Conservation (phyloP, 2,888 invertebrate species). For the Euphydryas editha region DNA sequence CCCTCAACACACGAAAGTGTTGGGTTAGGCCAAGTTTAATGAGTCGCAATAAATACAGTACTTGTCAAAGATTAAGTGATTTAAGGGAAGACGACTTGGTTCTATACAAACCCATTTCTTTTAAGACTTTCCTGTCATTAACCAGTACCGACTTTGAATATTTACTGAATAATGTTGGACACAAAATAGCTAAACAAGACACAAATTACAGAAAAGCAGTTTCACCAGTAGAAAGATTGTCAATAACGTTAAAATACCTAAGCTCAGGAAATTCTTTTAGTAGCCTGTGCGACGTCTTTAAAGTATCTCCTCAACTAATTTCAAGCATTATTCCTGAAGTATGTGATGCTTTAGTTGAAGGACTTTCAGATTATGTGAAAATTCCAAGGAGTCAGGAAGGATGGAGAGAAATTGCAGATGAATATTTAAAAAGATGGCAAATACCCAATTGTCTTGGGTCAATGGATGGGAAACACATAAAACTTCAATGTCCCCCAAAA, state of each 20-base stretch:
- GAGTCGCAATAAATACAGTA: slow-evolving; percentile 9
- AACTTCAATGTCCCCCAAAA: slow-evolving; percentile 36
- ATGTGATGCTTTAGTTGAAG: slow-evolving; percentile 18
- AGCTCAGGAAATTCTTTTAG: slow-evolving; percentile 12
- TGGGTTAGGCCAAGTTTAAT: slow-evolving; percentile 8
- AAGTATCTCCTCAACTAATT: slow-evolving; percentile 19
- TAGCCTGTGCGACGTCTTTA: slow-evolving; percentile 17
- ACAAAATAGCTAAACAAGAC: slow-evolving; percentile 44
- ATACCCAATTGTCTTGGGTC: slow-evolving; percentile 38
- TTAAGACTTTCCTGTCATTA: slow-evolving; percentile 26
- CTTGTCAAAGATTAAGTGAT: slow-evolving; percentile 25
- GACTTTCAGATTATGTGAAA: not conserved
- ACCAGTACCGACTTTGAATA: slow-evolving; percentile 44
- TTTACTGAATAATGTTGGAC: slow-evolving; percentile 45
- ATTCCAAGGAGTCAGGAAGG: slow-evolving; percentile 21
- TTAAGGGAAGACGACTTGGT: slow-evolving; percentile 22
- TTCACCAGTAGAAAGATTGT: slow-evolving; percentile 31
- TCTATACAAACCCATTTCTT: slow-evolving; percentile 23
- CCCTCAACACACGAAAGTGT: slow-evolving; percentile 16
- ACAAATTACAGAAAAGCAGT: slow-evolving; percentile 40
- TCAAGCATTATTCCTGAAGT: slow-evolving; percentile 20
- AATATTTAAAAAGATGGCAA: slow-evolving; percentile 28
- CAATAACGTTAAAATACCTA: slow-evolving; percentile 19
- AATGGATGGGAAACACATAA: slow-evolving; percentile 41
- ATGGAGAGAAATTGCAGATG: slow-evolving; percentile 34